These are phyloP conservation scores for Diplosoma virens DNA, from an alignment of 23 tunicate genomes.

Conservation along the genomic window DNA sequence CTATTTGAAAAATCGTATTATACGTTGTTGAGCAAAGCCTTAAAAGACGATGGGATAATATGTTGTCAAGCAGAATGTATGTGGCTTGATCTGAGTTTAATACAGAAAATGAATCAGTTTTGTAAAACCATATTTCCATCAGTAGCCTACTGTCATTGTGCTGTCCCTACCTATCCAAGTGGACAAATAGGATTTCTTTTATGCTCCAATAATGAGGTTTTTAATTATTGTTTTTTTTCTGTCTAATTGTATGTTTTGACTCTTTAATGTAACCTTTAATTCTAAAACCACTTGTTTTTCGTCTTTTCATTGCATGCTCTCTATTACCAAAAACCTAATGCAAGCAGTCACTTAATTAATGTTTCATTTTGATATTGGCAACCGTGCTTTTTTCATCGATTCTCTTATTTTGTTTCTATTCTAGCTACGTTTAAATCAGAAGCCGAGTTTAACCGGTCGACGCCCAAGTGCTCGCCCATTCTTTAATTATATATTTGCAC, in stretches of 20 bases:
- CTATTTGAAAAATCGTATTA: slow-evolving; percentile 84
- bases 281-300: neutral
- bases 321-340: too few species aligned
- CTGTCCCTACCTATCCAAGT: slow-evolving; percentile 94
- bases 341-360: too few species aligned
- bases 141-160: slow-evolving; percentile 59
- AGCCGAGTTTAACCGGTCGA: too few species aligned
- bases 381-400: too few species aligned
- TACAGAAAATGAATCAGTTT: slow-evolving; percentile 69
- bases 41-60: slow-evolving; percentile 69
- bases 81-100: slow-evolving; percentile 81
- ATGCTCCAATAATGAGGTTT: slow-evolving; percentile 62
- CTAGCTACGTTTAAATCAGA: too few species aligned
- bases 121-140: slow-evolving; percentile 67
- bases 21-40: slow-evolving; percentile 55
- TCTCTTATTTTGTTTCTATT: too few species aligned
- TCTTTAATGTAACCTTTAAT: neutral
- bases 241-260: neutral
- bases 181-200: slow-evolving; percentile 92
- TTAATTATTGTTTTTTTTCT: too few species aligned
- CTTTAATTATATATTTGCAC: too few species aligned
- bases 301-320: neutral
- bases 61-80: slow-evolving; percentile 89
- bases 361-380: too few species aligned
- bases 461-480: too few species aligned